Conservation (phyloP, 2,888 invertebrate genomes). For the Amphimallon solstitiale region DNA sequence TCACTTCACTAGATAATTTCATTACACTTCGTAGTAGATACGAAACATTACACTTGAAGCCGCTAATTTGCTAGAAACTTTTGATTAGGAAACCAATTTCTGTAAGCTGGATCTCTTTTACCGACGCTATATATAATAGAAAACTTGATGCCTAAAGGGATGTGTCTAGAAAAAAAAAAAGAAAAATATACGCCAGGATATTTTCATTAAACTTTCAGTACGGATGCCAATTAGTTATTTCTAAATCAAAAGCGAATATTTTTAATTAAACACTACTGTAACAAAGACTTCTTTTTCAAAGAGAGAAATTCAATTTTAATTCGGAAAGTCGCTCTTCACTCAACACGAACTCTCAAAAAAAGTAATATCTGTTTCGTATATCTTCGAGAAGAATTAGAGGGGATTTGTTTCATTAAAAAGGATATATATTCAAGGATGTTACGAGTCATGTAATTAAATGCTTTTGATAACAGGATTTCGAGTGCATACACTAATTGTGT, state of each 20-base stretch:
- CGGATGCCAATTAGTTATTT: slow-evolving; percentile 23
- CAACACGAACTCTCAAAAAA: not conserved
- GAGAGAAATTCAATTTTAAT: slow-evolving; percentile 13
- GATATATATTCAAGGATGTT: slow-evolving; percentile 8
- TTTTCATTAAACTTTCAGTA: slow-evolving; percentile 26
- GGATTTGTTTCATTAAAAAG: slow-evolving; percentile 25
- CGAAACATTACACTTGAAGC: too few relatives aligned
- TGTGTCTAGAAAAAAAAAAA: too few relatives aligned
- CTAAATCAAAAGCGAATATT: slow-evolving; percentile 15
- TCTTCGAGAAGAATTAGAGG: slow-evolving; percentile 8
- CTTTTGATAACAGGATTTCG: not conserved
- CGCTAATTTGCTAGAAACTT: too few relatives aligned
- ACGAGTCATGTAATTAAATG: slow-evolving; percentile 9
- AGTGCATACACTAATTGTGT: not conserved
- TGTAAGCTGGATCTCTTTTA: too few relatives aligned
- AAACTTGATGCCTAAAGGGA: too few relatives aligned
- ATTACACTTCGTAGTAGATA: too few relatives aligned
- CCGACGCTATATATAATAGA: too few relatives aligned
- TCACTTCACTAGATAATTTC: too few relatives aligned
- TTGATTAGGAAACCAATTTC: too few relatives aligned
- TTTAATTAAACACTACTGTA: slow-evolving; percentile 21
- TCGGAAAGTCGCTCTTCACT: not conserved
- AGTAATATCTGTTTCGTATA: slow-evolving; percentile 26
- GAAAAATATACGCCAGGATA: not conserved
- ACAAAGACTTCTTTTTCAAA: not conserved